phyloP scores from a whole-genome alignment of 2,888 invertebrate species.

The Drosophila merina region DNA sequence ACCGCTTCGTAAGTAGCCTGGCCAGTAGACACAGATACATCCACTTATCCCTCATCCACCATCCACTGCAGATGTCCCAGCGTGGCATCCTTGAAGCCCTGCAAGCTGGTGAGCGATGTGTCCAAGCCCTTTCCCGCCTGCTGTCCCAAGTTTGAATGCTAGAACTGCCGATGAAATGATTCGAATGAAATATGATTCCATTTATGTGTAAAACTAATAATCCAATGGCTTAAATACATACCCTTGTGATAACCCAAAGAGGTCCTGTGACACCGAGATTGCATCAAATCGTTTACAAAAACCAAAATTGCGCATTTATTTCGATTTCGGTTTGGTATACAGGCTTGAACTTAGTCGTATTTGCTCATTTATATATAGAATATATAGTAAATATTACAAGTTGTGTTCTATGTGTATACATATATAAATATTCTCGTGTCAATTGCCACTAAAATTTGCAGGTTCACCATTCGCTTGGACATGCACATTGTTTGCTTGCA shows the following conservation, averaged over 20 bases:
- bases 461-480: conserved; percentile 27
- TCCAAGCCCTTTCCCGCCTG: conserved; percentile 69
- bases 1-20: neutral
- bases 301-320: conserved; percentile 49
- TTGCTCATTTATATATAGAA: conserved; percentile 36
- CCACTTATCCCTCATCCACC: neutral
- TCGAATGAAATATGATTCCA: too few species aligned
- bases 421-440: conserved; percentile 42
- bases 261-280: neutral
- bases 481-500: conserved; percentile 31
- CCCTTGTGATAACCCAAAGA: neutral
- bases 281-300: conserved; percentile 16
- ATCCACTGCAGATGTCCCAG: conserved; percentile 53
- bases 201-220: too few species aligned
- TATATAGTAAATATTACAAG: conserved; percentile 21
- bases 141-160: conserved; percentile 53
- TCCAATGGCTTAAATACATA: neutral
- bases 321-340: conserved; percentile 68
- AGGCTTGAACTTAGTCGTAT: conserved; percentile 61
- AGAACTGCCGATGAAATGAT: too few species aligned
- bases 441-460: conserved; percentile 47
- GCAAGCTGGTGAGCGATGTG: conserved; percentile 54
- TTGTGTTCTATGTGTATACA: conserved; percentile 23
- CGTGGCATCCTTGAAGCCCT: conserved; percentile 37
- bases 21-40: neutral